Evolutionary conservation across 2,797 vertebrate species (phyloP).

Genomic region (Oryzias sinensis): DNA sequence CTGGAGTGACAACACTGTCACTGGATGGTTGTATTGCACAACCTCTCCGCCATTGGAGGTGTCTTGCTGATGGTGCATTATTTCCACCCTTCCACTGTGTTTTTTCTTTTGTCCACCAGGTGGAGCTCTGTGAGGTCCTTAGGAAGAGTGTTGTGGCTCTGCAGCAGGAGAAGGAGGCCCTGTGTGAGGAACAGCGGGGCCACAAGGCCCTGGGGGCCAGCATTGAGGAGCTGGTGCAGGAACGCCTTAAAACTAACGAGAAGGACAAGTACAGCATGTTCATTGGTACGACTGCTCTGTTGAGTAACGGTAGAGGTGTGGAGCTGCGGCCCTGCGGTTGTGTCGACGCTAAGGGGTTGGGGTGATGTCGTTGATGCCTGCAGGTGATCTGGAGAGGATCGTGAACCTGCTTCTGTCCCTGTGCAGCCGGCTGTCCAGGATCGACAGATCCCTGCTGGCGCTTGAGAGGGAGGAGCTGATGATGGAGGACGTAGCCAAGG

Average conservation of each 20-base stretch:
- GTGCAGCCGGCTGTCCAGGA: constrained; percentile 87
- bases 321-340: too few species aligned
- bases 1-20: too few species aligned
- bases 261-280: constrained; percentile 94
- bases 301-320: too few species aligned
- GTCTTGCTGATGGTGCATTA: too few species aligned
- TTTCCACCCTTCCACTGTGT: not conserved
- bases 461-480: constrained; percentile 65
- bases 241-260: constrained; percentile 88
- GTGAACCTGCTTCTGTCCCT: constrained; percentile 95
- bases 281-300: constrained; percentile 68
- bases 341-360: too few species aligned
- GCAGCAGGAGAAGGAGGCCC: constrained; percentile 81
- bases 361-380: constrained; percentile 8
- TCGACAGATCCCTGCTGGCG: constrained; percentile 82
- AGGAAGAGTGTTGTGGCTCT: constrained; percentile 79
- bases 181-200: constrained; percentile 80
- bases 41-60: too few species aligned
- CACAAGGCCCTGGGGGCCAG: constrained; percentile 81
- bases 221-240: constrained; percentile 82
- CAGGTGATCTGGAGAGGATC: constrained; percentile 91
- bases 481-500: constrained; percentile 71
- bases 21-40: too few species aligned
- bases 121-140: constrained; percentile 86
- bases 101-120: constrained; percentile 66